Evolutionary conservation across 2,888 invertebrate genomes (phyloP).

Genomic region (Callimorpha dominula): DNA sequence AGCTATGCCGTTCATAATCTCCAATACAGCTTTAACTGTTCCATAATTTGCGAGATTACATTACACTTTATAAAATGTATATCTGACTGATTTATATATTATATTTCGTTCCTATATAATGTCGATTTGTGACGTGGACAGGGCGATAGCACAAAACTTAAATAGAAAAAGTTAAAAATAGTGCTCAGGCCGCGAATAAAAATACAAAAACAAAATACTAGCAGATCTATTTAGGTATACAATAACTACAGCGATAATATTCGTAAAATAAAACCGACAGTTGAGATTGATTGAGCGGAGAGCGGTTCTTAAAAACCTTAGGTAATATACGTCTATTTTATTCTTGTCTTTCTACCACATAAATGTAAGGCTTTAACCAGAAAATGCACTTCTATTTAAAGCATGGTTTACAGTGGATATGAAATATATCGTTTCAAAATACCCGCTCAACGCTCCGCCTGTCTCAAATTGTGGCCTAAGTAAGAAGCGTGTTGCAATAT

Average conservation of each 20-base stretch:
- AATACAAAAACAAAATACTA: constrained; percentile 70
- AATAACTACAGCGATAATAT: constrained; percentile 31
- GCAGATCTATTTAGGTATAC: constrained; percentile 75
- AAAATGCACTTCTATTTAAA: neutral
- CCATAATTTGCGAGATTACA: constrained; percentile 24
- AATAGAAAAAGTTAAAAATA: constrained; percentile 44
- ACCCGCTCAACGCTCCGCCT: constrained; percentile 7
- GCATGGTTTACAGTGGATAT: neutral
- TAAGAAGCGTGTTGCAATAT: constrained; percentile 58
- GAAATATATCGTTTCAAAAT: neutral
- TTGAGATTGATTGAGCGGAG: constrained; percentile 8
- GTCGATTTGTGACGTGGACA: constrained; percentile 60
- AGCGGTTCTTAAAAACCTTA: neutral
- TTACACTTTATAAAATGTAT: constrained; percentile 21
- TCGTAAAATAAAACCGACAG: constrained; percentile 9
- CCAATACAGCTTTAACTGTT: constrained; percentile 20
- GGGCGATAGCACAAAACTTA: constrained; percentile 51
- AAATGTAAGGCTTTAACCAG: neutral
- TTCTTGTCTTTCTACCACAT: neutral
- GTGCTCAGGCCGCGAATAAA: constrained; percentile 39
- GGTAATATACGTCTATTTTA: neutral
- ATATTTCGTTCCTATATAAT: constrained; percentile 23
- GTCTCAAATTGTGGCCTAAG: constrained; percentile 15
- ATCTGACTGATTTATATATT: constrained; percentile 41
- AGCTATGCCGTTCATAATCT: constrained; percentile 43